These are phyloP conservation scores for Sycobia sp. DNA, from an alignment of 1,140 invertebrate genomes.

Conservation along the genomic window DNA sequence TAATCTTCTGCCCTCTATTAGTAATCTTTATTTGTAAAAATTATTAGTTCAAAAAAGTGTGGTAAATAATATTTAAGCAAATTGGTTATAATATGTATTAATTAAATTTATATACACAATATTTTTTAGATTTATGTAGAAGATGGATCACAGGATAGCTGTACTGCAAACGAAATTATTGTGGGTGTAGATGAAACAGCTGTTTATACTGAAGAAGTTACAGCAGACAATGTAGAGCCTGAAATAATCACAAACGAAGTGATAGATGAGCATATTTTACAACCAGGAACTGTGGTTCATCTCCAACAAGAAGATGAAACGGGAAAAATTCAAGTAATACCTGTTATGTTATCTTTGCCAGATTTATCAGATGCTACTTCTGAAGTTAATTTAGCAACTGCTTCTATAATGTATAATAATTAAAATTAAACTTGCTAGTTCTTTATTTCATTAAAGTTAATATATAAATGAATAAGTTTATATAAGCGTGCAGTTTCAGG, in stretches of 20 bases:
- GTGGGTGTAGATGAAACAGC: conserved; percentile 51
- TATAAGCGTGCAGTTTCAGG: background rate
- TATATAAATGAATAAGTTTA: too few species aligned
- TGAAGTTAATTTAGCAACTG: conserved; percentile 54
- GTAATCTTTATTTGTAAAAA: background rate
- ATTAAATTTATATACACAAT: background rate
- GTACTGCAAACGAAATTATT: conserved; percentile 51
- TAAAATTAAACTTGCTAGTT: conserved; percentile 3
- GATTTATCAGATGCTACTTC: conserved; percentile 52
- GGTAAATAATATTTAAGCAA: too few species aligned
- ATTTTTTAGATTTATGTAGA: conserved; percentile 41
- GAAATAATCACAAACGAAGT: conserved; percentile 53
- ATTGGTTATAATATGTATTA: background rate
- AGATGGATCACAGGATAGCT: conserved; percentile 18
- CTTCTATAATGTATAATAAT: conserved; percentile 59
- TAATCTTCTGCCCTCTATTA: background rate
- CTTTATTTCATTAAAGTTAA: conserved; percentile 3
- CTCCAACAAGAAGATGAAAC: conserved; percentile 52
- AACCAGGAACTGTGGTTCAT: conserved; percentile 52
- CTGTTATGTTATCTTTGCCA: conserved; percentile 55
- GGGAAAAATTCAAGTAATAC: conserved; percentile 58
- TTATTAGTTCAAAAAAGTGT: background rate
- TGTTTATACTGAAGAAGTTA: conserved; percentile 58
- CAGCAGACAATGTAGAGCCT: conserved; percentile 52
- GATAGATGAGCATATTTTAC: conserved; percentile 51